Evolutionary conservation across 2,888 invertebrate species (phyloP).

Genomic region (Zygaena filipendulae): DNA sequence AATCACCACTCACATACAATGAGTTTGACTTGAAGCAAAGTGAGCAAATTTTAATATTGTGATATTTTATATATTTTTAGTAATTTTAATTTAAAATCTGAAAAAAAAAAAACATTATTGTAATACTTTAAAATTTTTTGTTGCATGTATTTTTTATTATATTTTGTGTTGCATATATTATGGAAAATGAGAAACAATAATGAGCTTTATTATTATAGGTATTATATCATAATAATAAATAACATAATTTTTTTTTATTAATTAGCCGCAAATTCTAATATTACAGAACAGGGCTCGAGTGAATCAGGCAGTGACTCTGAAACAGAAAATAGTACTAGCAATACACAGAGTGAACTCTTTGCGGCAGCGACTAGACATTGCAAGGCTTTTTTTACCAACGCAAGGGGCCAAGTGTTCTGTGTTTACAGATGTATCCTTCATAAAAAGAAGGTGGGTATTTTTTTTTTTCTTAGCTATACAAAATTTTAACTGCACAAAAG

Average conservation of each 20-base stretch:
- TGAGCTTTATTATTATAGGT: no score
- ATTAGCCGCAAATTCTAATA: no score
- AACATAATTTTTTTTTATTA: no score
- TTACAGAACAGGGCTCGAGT: slow-evolving; percentile 48
- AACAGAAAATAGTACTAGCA: slow-evolving; percentile 30
- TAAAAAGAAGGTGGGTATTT: slow-evolving; percentile 71
- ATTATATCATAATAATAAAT: no score
- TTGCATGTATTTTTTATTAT: no score
- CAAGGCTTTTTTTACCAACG: slow-evolving; percentile 79
- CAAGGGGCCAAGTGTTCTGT: slow-evolving; percentile 75
- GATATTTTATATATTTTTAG: neutral
- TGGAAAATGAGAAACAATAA: no score
- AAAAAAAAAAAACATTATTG: neutral
- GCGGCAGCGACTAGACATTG: slow-evolving; percentile 72
- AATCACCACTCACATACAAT: slow-evolving; percentile 37
- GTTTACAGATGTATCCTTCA: slow-evolving; percentile 79
- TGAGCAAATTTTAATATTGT: slow-evolving; percentile 19
- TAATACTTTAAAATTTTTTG: neutral
- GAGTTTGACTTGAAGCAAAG: slow-evolving; percentile 54
- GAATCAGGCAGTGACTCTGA: slow-evolving; percentile 59
- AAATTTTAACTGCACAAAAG: neutral
- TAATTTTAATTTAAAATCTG: neutral
- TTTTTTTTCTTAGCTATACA: no score
- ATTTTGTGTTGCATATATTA: no score
- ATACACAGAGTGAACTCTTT: slow-evolving; percentile 48